Evolutionary conservation across 2,797 vertebrate species (phyloP), one percentile per base, ranked within the genome.

Genomic region (Picus viridis): DNA sequence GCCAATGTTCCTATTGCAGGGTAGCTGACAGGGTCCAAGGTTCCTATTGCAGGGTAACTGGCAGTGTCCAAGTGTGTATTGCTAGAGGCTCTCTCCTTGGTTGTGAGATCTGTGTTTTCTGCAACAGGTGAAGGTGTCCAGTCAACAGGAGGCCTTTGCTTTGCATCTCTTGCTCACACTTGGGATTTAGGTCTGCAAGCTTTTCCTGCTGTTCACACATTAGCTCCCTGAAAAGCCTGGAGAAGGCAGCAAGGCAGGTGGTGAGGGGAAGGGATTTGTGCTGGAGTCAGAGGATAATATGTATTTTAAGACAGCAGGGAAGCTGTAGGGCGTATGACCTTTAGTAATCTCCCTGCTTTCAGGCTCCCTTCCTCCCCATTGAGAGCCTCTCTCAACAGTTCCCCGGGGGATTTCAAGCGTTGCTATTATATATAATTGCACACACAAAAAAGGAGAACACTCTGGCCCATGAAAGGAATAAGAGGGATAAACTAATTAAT

Each of bases 401-500:
- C 91, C 84, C 53, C 82, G 49, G 88, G 88, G 84, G 84, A 82
- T 83, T 94, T 95, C 72, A 92, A 91, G 72, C 64, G 1, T 74
- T 89, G 56, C 57, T 92, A 73, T 93, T 95, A 89, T 77, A 90
- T 92, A 63, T 94, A 94, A 95, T 89, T 83, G 73, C 64, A 94
- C 79, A 94, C 39, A 39, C 39, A 94, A 93, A 83, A 92, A 93
- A 83, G 72, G 63, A 94, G 61, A 95, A 91, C 0, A 3, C 76
- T 94, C 62, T 92, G 93, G 87, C 67, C 95, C 88, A 94, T 86
- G 95, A 94, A 96, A 96, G 80, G 82, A 93, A 86, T 95, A 90
- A 88, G 91, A 93, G 89, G 93, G 74, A 94, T 96, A 97, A 96
- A 96, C 92, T 96, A 96, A 97, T 96, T 97, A 96, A 95, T 96